Conservation (phyloP, 2,888 invertebrate species). For the Pristionchus japonicus region DNA sequence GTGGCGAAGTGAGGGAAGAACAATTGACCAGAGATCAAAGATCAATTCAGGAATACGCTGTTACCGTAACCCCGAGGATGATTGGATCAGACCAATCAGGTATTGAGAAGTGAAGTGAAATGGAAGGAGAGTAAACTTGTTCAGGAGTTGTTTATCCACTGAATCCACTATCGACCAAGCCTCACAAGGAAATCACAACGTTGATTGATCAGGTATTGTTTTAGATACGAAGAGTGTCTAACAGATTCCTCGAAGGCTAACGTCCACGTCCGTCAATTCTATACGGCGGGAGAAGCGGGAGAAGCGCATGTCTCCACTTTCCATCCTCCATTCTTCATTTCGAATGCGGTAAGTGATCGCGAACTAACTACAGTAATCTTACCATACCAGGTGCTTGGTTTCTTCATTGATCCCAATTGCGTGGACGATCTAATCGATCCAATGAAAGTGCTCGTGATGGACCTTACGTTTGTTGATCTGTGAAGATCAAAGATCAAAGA, state of each 20-base stretch:
- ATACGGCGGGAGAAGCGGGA: background rate
- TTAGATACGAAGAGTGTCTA: no score
- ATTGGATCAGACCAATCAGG: background rate
- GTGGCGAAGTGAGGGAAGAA: background rate
- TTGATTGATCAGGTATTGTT: background rate
- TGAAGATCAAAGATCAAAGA: background rate
- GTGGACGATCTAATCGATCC: slow-evolving; percentile 25
- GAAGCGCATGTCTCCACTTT: background rate
- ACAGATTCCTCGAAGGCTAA: background rate
- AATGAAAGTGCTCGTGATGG: slow-evolving; percentile 1
- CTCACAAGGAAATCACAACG: background rate
- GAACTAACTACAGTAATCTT: background rate
- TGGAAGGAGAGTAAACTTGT: background rate
- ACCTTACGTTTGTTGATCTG: background rate
- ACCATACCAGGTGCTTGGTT: background rate
- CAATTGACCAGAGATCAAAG: background rate
- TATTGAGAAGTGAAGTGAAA: background rate
- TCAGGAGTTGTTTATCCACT: background rate
- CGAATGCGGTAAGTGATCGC: slow-evolving; percentile 10
- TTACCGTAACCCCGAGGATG: background rate
- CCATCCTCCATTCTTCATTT: slow-evolving; percentile 23
- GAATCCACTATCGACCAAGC: background rate
- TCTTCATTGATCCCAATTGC: background rate
- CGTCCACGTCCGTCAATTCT: background rate
- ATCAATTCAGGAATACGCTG: slow-evolving; percentile 24